Base-by-base conservation (phyloP, 2,113 vertebrate species). In the Lycaon pictus region DNA sequence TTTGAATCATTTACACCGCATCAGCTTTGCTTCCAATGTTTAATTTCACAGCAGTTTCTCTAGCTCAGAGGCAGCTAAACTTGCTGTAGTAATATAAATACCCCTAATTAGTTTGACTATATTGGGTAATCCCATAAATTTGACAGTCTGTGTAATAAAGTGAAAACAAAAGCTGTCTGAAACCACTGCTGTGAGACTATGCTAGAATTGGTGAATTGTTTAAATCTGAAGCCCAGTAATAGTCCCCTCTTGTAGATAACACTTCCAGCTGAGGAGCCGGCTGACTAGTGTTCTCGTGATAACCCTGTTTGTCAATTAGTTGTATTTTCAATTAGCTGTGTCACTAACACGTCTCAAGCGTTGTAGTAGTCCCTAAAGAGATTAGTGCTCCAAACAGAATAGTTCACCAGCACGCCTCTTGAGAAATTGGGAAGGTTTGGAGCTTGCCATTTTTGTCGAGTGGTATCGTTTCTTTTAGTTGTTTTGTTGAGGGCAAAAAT, bases 121-220 rank as follows among this genome's bases (percentile, higher is more conserved):
- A 65, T 92, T 97, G 98, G 91, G 96, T 97, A 98, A 95, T 97
- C 81, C 56, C 95, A 8, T 88, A 93, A 97, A 97, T 97, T 95
- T 67, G 32, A 98, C 25, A 56, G 95, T 97, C 55, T 93, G 79
- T 94, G 72, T 88, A 97, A 96, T 97, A 97, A 98, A 91, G 97
- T 98, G 93, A 98, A 98, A 98, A 96, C 76, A 97, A 98, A 98
- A 98, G 93, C 93, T 97, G 97, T 94, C 90, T 98, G 94, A 97
- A 98, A 93, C 88, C 97, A 97, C 97, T 20, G 17, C 95, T 97
- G 97, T 77, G 97, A 97, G 96, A 96, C 94, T 95, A 13, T 82
- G 97, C 83, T 95, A 74, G 95, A 95, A 82, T 80, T 0, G 13
- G 97, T 85, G 97, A 77, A 74, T 95, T 65, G 87, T 97, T 96